Conservation (phyloP, 2,113 vertebrate species). For the Oxyura jamaicensis region DNA sequence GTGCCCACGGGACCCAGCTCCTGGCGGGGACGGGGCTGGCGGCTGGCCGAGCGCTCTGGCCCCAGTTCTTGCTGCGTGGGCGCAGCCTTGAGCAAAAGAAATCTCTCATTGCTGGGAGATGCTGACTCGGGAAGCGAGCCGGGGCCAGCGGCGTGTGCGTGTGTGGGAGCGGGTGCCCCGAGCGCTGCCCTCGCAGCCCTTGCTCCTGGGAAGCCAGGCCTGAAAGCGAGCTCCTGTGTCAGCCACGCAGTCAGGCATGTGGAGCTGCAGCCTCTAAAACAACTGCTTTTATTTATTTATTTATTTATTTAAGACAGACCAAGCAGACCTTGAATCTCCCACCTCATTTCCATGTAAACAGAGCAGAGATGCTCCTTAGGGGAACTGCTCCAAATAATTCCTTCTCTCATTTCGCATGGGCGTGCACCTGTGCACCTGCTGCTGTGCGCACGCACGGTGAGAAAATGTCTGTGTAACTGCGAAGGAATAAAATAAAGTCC, state of each 20-base stretch:
- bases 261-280: neutral
- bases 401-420: accelerated
- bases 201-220: neutral
- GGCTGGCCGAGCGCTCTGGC: no score
- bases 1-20: neutral
- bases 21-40: neutral
- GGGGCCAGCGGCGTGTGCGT: no score
- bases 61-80: no score
- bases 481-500: neutral
- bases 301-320: neutral
- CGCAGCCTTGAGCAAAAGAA: neutral
- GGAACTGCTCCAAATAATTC: neutral
- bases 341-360: neutral
- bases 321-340: neutral
- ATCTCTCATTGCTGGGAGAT: neutral
- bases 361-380: neutral
- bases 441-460: accelerated
- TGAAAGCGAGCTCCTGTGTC: neutral
- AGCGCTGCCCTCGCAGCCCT: neutral
- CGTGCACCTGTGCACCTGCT: neutral
- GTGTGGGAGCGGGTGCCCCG: no score
- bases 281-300: neutral
- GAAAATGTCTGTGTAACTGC: neutral
- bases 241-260: neutral
- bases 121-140: no score